phyloP scores from a whole-genome alignment of 92 coral and sea anemone species.

The Zoanthus gigantus region DNA sequence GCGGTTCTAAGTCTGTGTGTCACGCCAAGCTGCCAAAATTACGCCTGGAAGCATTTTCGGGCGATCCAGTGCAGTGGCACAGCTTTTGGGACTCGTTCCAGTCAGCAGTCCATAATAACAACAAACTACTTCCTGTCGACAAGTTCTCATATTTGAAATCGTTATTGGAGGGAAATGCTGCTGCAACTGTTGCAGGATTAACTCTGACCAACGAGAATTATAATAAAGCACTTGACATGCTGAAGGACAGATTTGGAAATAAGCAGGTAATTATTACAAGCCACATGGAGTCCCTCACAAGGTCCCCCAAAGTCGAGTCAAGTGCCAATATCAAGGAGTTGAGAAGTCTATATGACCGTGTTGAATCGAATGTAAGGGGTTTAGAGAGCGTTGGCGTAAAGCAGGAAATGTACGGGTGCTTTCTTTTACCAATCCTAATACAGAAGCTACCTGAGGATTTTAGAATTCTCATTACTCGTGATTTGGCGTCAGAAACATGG shows the following conservation, averaged over 20 bases:
- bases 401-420: conserved; percentile 46
- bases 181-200: not conserved
- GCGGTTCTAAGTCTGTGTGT: not conserved
- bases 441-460: not conserved
- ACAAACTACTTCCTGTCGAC: not conserved
- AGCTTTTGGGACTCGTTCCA: conserved; percentile 41
- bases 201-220: not conserved
- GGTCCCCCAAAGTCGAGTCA: not conserved
- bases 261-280: not conserved
- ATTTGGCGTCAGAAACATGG: conserved; percentile 11
- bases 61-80: conserved; percentile 17
- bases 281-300: conserved; percentile 9
- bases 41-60: conserved; percentile 14
- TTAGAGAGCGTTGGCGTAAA: conserved; percentile 49
- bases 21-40: conserved; percentile 11
- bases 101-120: conserved; percentile 23
- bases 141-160: not conserved
- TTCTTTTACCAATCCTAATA: conserved; percentile 51
- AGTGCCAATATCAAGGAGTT: not conserved
- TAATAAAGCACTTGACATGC: not conserved
- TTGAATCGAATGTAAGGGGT: conserved; percentile 38
- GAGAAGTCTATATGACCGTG: not conserved
- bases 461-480: no score
- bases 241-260: not conserved
- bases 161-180: not conserved